phyloP scores from a whole-genome alignment of 2,797 vertebrate genomes.

The Anolis apletophallus region DNA sequence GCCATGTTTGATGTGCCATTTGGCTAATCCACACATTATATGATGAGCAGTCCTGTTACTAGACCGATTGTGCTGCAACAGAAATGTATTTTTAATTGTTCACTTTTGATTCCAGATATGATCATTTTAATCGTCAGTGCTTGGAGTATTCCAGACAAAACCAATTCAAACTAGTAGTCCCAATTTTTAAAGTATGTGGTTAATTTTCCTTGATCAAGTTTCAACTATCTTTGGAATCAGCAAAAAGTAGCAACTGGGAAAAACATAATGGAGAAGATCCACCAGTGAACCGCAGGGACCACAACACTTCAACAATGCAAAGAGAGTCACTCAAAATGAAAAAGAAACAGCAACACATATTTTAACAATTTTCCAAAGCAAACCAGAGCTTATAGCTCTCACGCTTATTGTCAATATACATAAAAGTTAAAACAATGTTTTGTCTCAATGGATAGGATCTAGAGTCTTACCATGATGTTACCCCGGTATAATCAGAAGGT shows the following conservation, averaged over 20 bases:
- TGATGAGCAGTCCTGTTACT: conserved; percentile 1
- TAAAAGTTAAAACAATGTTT: conserved; percentile 64
- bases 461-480: conserved; percentile 26
- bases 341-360: conserved; percentile 42
- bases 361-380: conserved; percentile 62
- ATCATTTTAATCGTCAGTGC: conserved; percentile 49
- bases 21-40: not conserved
- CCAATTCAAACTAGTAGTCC: conserved; percentile 18
- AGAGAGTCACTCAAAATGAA: conserved; percentile 52
- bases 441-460: conserved; percentile 31
- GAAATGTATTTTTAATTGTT: conserved; percentile 34
- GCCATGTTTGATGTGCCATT: conserved; percentile 30
- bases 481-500: conserved; percentile 10
- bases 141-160: conserved; percentile 34
- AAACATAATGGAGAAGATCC: conserved; percentile 61
- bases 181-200: conserved; percentile 50
- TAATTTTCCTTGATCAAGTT: conserved; percentile 50
- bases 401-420: conserved; percentile 70
- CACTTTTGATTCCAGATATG: conserved; percentile 35
- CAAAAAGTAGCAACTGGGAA: conserved; percentile 66
- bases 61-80: conserved; percentile 11
- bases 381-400: conserved; percentile 54
- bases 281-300: conserved; percentile 40
- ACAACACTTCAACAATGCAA: conserved; percentile 55
- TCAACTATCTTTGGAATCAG: conserved; percentile 77